phyloP scores from a whole-genome alignment of 1,140 invertebrate species.

The Drosophila suzukii region DNA sequence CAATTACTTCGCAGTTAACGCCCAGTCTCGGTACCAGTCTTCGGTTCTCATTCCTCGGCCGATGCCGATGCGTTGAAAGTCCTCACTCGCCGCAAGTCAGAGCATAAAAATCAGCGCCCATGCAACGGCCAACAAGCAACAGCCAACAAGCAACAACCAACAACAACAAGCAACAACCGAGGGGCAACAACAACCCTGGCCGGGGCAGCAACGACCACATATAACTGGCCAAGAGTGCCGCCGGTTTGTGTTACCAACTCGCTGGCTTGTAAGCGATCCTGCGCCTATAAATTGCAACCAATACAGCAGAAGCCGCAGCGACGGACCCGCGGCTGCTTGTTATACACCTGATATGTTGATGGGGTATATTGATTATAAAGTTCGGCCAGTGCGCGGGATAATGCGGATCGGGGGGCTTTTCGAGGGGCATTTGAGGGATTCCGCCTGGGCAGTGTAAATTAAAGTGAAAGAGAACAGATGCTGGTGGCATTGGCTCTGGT shows the following conservation, averaged over 20 bases:
- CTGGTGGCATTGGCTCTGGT: conserved; percentile 23
- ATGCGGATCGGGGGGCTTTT: neutral
- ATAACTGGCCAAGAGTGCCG: conserved; percentile 45
- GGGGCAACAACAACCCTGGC: neutral
- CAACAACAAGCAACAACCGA: neutral
- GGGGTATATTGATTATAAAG: conserved; percentile 46
- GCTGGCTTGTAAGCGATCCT: conserved; percentile 79
- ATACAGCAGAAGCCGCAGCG: conserved; percentile 46
- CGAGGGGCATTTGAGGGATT: conserved; percentile 21
- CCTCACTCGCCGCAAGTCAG: conserved; percentile 36
- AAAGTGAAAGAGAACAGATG: conserved; percentile 44
- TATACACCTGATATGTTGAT: conserved; percentile 56
- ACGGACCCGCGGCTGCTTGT: conserved; percentile 73
- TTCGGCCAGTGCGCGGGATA: neutral
- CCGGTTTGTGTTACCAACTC: conserved; percentile 79
- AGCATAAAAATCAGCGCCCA: conserved; percentile 59
- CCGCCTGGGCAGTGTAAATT: conserved; percentile 25
- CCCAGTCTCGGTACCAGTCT: conserved; percentile 59
- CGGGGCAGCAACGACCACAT: neutral
- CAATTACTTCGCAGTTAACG: conserved; percentile 81
- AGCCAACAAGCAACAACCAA: neutral
- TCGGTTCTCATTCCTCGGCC: neutral
- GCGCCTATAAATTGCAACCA: conserved; percentile 80
- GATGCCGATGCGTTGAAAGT: conserved; percentile 60
- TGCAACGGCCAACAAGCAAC: conserved; percentile 26